phyloP scores from a whole-genome alignment of 2,888 invertebrate genomes.

The Nezara viridula region DNA sequence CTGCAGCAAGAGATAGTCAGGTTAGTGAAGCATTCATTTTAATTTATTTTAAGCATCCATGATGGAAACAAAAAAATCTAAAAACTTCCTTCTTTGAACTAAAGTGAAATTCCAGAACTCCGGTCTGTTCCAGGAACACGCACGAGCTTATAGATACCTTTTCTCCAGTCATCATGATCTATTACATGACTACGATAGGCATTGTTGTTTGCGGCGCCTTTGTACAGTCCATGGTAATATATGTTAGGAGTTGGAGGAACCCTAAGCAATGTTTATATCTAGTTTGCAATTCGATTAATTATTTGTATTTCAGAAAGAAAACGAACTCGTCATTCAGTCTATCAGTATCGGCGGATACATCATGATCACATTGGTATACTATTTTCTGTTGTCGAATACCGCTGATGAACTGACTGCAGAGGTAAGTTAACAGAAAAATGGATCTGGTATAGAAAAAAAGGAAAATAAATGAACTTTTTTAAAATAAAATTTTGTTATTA shows the following conservation, averaged over 20 bases:
- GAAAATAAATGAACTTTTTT: too few relatives aligned
- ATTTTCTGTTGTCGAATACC: conserved; percentile 1
- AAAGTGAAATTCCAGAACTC: background rate
- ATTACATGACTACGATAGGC: background rate
- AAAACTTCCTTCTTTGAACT: background rate
- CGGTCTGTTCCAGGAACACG: background rate
- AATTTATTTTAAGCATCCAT: background rate
- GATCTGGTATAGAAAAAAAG: background rate
- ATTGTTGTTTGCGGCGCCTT: conserved; percentile 30
- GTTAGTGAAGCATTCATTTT: background rate
- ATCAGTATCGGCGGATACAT: conserved; percentile 20
- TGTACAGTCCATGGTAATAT: conserved; percentile 1
- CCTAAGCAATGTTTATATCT: background rate
- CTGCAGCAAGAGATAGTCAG: conserved; percentile 27
- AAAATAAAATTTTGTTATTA: too few relatives aligned
- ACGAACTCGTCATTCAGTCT: conserved; percentile 18
- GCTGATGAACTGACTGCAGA: background rate
- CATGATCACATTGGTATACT: conserved; percentile 12
- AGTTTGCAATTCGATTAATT: background rate
- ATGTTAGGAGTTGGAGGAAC: too few relatives aligned
- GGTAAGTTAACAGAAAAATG: background rate
- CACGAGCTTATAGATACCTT: background rate
- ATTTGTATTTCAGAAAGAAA: background rate
- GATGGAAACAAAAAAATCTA: too few relatives aligned
- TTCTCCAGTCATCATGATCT: background rate